phyloP scores from a whole-genome alignment of 1,140 invertebrate species.

The Brachionus paranguensis region DNA sequence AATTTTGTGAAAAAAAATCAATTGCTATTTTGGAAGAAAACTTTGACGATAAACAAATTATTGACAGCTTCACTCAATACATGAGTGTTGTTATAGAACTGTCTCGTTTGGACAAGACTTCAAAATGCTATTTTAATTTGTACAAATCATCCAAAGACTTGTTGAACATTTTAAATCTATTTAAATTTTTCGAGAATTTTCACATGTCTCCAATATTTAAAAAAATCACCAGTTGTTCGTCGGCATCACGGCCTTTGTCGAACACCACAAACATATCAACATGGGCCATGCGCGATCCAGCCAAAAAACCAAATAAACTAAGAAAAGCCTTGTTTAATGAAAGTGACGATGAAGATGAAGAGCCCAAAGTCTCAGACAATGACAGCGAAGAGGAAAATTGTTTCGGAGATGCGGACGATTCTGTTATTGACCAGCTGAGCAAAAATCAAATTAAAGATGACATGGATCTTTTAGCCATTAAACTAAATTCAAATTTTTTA shows the following conservation, averaged over 20 bases:
- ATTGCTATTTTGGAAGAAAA: not conserved
- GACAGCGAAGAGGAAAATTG: not conserved
- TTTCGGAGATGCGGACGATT: constrained; percentile 10
- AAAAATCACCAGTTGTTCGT: not conserved
- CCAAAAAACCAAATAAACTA: not conserved
- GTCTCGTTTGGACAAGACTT: constrained; percentile 33
- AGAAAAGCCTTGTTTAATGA: constrained; percentile 18
- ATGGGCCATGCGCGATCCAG: not conserved
- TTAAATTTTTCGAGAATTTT: constrained; percentile 27
- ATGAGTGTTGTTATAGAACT: constrained; percentile 32
- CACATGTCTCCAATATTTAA: constrained; percentile 26
- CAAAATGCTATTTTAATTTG: constrained; percentile 34
- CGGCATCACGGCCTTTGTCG: not conserved
- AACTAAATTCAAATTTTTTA: not conserved
- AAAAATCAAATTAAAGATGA: not conserved
- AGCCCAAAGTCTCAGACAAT: not conserved
- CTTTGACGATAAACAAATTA: not conserved
- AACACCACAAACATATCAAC: not conserved
- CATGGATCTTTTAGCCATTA: not conserved
- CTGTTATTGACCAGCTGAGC: not conserved
- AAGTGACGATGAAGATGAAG: constrained; percentile 36
- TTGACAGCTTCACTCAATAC: not conserved
- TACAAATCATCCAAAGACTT: constrained; percentile 23
- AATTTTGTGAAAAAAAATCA: not conserved
- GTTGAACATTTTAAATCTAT: not conserved